Conservation (phyloP, 1,140 invertebrate species). For the Cyphomyrmex costatus region DNA sequence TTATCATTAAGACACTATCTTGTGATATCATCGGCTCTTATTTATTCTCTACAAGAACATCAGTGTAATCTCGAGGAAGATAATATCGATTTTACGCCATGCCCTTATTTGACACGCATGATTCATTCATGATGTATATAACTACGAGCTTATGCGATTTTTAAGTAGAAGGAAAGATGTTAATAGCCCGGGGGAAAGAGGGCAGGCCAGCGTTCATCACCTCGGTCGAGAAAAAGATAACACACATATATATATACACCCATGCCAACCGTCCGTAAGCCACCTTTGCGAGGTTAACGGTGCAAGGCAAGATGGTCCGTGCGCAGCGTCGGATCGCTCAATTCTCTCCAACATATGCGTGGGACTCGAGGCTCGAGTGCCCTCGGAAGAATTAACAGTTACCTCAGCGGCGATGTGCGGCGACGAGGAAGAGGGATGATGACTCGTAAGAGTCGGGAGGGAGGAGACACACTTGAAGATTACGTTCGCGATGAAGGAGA, state of each 20-base stretch:
- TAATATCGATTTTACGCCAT: constrained; percentile 34
- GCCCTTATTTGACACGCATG: constrained; percentile 49
- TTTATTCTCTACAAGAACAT: neutral
- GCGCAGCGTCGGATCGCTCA: constrained; percentile 76
- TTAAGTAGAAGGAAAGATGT: constrained; percentile 35
- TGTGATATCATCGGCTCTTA: neutral
- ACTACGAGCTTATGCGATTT: constrained; percentile 33
- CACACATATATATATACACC: constrained; percentile 30
- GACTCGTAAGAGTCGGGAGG: constrained; percentile 4
- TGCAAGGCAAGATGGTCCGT: constrained; percentile 71
- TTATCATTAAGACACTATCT: neutral
- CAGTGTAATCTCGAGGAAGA: neutral
- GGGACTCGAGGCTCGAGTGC: constrained; percentile 68
- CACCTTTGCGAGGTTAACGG: constrained; percentile 76
- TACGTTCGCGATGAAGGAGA: constrained; percentile 30
- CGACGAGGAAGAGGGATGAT: constrained; percentile 56
- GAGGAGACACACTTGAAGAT: constrained; percentile 33
- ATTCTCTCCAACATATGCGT: constrained; percentile 76
- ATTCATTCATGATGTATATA: constrained; percentile 49
- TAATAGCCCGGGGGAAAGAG: constrained; percentile 41
- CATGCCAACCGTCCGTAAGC: constrained; percentile 34
- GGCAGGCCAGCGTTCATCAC: constrained; percentile 50
- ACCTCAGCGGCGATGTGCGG: constrained; percentile 35
- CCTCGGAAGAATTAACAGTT: constrained; percentile 73
- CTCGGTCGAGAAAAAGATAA: constrained; percentile 47